Conservation (phyloP, 1,140 invertebrate species). For the Cephus cinctus region DNA sequence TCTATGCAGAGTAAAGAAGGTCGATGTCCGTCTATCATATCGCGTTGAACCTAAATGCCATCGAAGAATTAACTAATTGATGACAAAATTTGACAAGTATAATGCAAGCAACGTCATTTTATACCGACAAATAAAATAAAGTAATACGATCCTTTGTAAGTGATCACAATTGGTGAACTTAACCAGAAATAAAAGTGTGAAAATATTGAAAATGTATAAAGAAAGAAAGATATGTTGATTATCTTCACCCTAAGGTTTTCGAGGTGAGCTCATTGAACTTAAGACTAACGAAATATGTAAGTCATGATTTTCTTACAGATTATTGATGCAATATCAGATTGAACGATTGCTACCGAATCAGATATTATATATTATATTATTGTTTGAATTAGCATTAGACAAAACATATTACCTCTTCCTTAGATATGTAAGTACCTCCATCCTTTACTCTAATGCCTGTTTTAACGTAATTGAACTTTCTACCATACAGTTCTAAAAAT, state of each 20-base stretch:
- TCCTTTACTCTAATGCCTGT: conserved; percentile 93
- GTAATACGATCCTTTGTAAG: no score
- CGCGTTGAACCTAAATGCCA: conserved; percentile 73
- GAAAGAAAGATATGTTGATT: no score
- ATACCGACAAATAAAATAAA: no score
- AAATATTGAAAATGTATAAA: no score
- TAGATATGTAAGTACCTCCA: conserved; percentile 91
- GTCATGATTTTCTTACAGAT: no score
- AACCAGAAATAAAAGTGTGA: no score
- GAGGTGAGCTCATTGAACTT: no score
- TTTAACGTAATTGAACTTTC: conserved; percentile 95
- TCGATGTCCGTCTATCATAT: conserved; percentile 91
- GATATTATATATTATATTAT: background rate
- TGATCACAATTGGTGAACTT: no score
- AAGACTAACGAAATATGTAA: no score
- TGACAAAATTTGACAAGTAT: conserved; percentile 11
- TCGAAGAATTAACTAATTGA: conserved; percentile 17
- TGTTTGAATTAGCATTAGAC: no score
- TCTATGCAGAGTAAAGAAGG: conserved; percentile 95
- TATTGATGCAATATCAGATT: background rate
- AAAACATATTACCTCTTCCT: conserved; percentile 78
- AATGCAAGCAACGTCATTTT: no score
- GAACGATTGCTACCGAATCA: background rate
- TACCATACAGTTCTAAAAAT: conserved; percentile 96
- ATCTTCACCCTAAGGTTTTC: no score